These are phyloP conservation scores for Agrenia bidenticulata DNA, from an alignment of 2,888 invertebrate species.

Conservation along the genomic window DNA sequence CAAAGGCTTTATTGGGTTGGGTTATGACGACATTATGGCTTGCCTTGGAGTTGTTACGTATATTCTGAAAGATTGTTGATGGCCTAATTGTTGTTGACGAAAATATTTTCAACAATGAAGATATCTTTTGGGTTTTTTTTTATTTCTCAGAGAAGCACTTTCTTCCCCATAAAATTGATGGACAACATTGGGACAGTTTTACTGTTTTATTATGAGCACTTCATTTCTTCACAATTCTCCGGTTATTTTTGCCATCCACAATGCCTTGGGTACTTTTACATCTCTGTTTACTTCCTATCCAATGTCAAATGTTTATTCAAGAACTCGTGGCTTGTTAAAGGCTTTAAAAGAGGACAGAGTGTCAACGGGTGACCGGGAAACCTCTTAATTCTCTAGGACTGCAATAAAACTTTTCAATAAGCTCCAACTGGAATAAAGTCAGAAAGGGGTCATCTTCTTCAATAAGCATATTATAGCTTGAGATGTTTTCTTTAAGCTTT, in stretches of 20 bases:
- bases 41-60: too few relatives aligned
- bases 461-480: too few relatives aligned
- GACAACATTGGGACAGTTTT: slow-evolving; percentile 36
- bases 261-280: slow-evolving; percentile 1
- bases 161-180: slow-evolving; percentile 2
- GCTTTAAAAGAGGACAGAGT: slow-evolving; percentile 10
- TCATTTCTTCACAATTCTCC: background rate
- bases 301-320: background rate
- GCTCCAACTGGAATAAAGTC: too few relatives aligned
- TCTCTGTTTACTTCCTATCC: background rate
- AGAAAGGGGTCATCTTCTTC: too few relatives aligned
- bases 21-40: too few relatives aligned
- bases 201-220: slow-evolving; percentile 41
- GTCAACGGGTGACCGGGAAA: slow-evolving; percentile 25
- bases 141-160: background rate
- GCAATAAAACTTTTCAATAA: slow-evolving; percentile 4
- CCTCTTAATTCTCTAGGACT: slow-evolving; percentile 2
- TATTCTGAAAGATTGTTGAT: too few relatives aligned
- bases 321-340: background rate
- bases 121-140: too few relatives aligned
- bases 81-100: too few relatives aligned
- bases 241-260: background rate
- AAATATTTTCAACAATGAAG: too few relatives aligned
- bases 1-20: too few relatives aligned
- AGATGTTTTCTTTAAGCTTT: too few relatives aligned